Conservation (phyloP, 2,888 invertebrate species). For the Nephrotoma guestfalica region DNA sequence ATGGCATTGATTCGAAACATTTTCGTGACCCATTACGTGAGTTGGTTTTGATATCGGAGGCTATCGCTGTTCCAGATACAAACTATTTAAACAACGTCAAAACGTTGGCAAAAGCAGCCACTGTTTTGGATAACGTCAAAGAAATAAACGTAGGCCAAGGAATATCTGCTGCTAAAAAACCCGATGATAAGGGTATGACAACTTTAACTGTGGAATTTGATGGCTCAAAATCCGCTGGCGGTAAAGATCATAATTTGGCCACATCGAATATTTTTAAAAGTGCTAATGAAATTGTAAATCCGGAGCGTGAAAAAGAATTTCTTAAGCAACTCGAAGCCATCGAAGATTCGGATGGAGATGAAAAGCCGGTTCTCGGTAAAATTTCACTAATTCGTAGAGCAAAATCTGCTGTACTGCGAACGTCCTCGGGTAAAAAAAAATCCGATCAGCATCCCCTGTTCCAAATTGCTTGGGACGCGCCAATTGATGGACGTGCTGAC, state of each 20-base stretch:
- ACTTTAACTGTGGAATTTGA: background rate
- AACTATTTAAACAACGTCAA: conserved; percentile 36
- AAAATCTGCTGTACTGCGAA: conserved; percentile 39
- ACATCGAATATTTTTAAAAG: conserved; percentile 24
- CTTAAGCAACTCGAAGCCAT: conserved; percentile 29
- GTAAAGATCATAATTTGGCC: background rate
- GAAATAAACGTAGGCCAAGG: background rate
- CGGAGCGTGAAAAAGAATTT: conserved; percentile 28
- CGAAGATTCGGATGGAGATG: conserved; percentile 32
- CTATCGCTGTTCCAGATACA: conserved; percentile 19
- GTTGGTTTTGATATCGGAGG: conserved; percentile 42
- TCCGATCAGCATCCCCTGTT: conserved; percentile 13
- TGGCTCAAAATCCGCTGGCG: background rate
- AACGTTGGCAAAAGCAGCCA: conserved; percentile 44
- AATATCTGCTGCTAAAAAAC: background rate
- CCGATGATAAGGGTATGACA: background rate
- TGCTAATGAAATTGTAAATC: conserved; percentile 29
- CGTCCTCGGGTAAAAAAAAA: conserved; percentile 12
- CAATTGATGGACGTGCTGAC: background rate
- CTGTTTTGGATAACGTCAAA: conserved; percentile 40
- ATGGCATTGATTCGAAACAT: background rate
- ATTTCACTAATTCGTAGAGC: conserved; percentile 51
- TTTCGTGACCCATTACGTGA: conserved; percentile 45
- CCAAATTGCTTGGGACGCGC: conserved; percentile 15
- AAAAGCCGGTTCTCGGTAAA: conserved; percentile 49